Evolutionary conservation across 2,888 invertebrate species (phyloP).

Genomic region (Cerastis rubricosa): DNA sequence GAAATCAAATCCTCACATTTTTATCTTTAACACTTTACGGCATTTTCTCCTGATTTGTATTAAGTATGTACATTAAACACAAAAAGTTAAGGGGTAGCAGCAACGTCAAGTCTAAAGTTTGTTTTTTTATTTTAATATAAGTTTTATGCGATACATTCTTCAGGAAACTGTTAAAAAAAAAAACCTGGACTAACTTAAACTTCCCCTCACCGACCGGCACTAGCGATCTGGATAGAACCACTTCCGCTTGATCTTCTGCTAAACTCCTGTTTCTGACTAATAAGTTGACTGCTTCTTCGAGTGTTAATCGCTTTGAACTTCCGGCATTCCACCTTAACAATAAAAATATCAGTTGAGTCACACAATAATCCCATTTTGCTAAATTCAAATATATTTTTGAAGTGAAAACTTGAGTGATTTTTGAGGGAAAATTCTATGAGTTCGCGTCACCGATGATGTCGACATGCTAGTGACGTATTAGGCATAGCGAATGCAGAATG

Average conservation of each 20-base stretch:
- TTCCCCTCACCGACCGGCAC: slow-evolving; percentile 81
- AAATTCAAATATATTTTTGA: not conserved
- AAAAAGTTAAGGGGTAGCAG: not conserved
- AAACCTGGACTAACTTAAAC: slow-evolving; percentile 74
- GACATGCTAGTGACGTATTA: too few relatives aligned
- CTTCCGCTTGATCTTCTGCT: slow-evolving; percentile 85
- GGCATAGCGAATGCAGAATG: too few relatives aligned
- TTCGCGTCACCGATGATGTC: too few relatives aligned
- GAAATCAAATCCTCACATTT: not conserved
- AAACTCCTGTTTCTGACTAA: slow-evolving; percentile 82
- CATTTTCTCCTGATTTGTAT: not conserved
- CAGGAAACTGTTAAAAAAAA: not conserved
- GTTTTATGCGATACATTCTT: not conserved
- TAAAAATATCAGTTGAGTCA: not conserved
- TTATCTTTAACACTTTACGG: not conserved
- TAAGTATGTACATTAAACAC: not conserved
- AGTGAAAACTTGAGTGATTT: too few relatives aligned
- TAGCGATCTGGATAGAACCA: slow-evolving; percentile 85
- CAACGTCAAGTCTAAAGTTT: not conserved
- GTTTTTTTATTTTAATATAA: too few relatives aligned
- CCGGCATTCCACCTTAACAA: slow-evolving; percentile 68
- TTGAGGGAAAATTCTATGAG: too few relatives aligned
- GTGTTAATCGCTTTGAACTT: slow-evolving; percentile 69
- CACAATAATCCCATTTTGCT: not conserved
- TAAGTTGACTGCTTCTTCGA: slow-evolving; percentile 82